Evolutionary conservation across 2,888 invertebrate genomes (phyloP), one percentile per base, ranked within the genome.

Genomic region (Orchesella flavescens): DNA sequence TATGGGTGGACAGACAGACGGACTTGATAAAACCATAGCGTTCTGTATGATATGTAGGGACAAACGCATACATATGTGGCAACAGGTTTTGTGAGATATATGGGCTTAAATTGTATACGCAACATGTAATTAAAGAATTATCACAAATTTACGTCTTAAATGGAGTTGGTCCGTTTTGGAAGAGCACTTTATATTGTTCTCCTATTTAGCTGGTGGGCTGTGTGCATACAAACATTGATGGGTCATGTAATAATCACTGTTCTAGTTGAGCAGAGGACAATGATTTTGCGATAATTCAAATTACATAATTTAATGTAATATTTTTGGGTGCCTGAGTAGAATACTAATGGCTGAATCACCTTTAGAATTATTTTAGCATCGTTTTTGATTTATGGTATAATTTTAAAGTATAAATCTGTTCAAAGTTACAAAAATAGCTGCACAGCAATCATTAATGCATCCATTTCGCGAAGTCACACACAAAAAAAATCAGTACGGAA

Each of bases 121-220:
- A 15, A 49, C 59, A 66, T 55, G 66, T 55, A 76, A 57, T 66
- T 66, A 76, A 75, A 76, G 66, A 57, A 43, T 21, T 55, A 76
- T 55, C 66, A 66, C 76, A 66, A 57, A 66, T 76, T 61, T 76
- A 44, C 66, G 5, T 66, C 76, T 66, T 76, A 76, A 76, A 76
- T 57, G 66, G 76, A 57, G 57, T 68, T 66, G 66, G 23, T 57
- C 66, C 49, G n/a, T 65, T 66, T 55, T 76, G 76, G 76, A 76
- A 74, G 43, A 74, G 55, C 1, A 23, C 23, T 61, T 10, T 61
- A 9, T 13, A 12, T 61, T 13, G 13, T 24, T 61, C 1, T 61
- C 49, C 10, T 61, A 13, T 9, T 61, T 2, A 13, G 24, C 21
- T 57, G 17, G 57, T 21, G 17, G 57, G 57, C 57, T 19, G 1